Conservation (phyloP, 2,888 invertebrate species). For the Spodoptera exigua region DNA sequence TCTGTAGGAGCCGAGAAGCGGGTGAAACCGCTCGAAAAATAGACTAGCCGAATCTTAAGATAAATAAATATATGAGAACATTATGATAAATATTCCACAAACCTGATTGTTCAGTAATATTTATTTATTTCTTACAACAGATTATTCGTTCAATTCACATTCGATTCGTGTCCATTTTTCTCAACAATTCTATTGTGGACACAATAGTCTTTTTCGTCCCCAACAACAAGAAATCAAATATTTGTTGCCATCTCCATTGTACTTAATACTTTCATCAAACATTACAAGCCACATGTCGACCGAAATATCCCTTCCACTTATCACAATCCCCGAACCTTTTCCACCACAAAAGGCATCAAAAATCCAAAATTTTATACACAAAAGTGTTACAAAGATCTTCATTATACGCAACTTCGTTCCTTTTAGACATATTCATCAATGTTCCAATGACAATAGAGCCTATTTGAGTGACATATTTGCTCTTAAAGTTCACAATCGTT, state of each 20-base stretch:
- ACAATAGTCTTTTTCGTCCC: neutral
- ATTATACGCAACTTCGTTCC: slow-evolving; percentile 43
- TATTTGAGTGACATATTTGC: slow-evolving; percentile 51
- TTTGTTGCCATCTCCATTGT: neutral
- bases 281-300: neutral
- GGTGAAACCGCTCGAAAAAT: too few species aligned
- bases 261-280: neutral
- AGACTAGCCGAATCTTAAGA: too few species aligned
- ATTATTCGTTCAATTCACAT: too few species aligned
- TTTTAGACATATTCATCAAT: slow-evolving; percentile 46
- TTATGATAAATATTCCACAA: too few species aligned
- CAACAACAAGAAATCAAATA: neutral
- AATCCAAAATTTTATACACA: slow-evolving; percentile 21
- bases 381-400: slow-evolving; percentile 33
- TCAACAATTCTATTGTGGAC: too few species aligned
- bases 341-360: slow-evolving; percentile 13
- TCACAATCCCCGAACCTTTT: neutral
- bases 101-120: too few species aligned
- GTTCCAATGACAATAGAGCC: slow-evolving; percentile 46
- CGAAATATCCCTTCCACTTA: slow-evolving; percentile 1
- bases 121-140: too few species aligned
- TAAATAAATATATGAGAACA: too few species aligned
- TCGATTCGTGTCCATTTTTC: too few species aligned
- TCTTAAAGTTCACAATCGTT: slow-evolving; percentile 40
- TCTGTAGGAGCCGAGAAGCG: too few species aligned